Evolutionary conservation across 2,888 invertebrate genomes (phyloP), one percentile per base, ranked within the genome.

Genomic region (Macaria liturata): DNA sequence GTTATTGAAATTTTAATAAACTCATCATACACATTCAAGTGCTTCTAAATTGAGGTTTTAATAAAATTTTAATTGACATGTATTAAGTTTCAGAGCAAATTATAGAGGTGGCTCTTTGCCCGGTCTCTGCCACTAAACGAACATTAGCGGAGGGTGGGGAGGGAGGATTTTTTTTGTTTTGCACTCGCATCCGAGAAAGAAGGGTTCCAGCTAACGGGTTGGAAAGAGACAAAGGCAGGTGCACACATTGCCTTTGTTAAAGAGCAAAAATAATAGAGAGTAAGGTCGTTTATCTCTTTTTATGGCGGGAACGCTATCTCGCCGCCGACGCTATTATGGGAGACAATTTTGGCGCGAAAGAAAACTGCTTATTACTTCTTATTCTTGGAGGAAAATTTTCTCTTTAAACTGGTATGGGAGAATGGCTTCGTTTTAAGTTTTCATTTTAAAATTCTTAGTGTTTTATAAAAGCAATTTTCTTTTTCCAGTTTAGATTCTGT

Each of bases 321-420:
- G 78, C 81, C 83, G 80, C 80, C 86, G 83, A 80, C 84, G 91
- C 88, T 89, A 90, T 91, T 88, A 91, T 91, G 88, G 88, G 79
- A 84, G 89, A 91, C 91, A 90, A 91, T 91, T 91, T 91, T 89
- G 89, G 90, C 90, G 90, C 88, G 87, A 91, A 91, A 90, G 90
- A 91, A 90, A 89, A 91, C 89, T 90, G 91, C 90, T 91, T 91
- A 91, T 91, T 90, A 90, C 89, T 86, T 84, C 86, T 87, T 86
- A 88, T 89, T 91, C 89, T 87, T 82, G 84, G 76, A 81, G 53
- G 62, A 67, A 64, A 62, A 55, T 62, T 67, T 66, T 62, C 54
- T 61, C 53, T 65, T 66, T 59, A 57, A 64, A 62, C 57, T 63
- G 59, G 61, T 64, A 62, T 46, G 57, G 47, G 57, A 57, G 54